Base-by-base conservation (phyloP, 2,113 vertebrate genomes). In the Cricetomys ansorgei region DNA sequence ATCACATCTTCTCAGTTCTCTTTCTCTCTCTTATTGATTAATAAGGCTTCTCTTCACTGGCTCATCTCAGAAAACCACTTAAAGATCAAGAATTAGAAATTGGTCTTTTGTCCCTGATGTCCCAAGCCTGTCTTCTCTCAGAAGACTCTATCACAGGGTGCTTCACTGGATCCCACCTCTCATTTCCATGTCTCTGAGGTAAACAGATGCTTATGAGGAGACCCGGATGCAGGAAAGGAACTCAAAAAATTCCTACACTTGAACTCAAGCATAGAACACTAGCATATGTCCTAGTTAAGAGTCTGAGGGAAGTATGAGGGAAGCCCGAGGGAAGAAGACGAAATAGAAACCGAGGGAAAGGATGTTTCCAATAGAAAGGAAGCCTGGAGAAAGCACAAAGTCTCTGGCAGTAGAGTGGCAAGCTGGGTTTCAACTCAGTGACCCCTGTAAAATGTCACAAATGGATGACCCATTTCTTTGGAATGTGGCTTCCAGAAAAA, bases 401-500 rank as follows among this genome's bases (percentile, higher is more conserved):
- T 45, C 5, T 13, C 81, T 80, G 19, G 6, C 43, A 48, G 29
- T 29, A 3, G 43, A 48, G 43, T 1, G 5, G 29, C 83, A 85
- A 21, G 40, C 43, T 13, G 29, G 62, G 8, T 34, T 48, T 48
- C 43, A 21, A 12, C 19, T 65, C 48, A 65, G 4, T 34, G 40
- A 45, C 27, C 5, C 29, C 62, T 65, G 43, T 12, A 65, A 65
- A 85, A 55, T 27, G 15, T 70, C 84, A 48, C 40, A 15, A 2
- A 55, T 57, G 7, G 27, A 34, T 45, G 43, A 85, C 2, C 17
- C 83, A 34, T 34, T 65, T 85, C 37, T 40, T 90, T 73, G 31
- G 34, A 83, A 77, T 57, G 55, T 87, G 34, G 55, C 34, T 92
- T 94, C n/a, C 65, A 70, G 59, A 70, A 92, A 92, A 92, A 50